Percentiles rank a stretch among this genome's conserved stretches.
phyloP scores from a whole-genome alignment of 2,888 invertebrate species.

The Drosophila helvetica region DNA sequence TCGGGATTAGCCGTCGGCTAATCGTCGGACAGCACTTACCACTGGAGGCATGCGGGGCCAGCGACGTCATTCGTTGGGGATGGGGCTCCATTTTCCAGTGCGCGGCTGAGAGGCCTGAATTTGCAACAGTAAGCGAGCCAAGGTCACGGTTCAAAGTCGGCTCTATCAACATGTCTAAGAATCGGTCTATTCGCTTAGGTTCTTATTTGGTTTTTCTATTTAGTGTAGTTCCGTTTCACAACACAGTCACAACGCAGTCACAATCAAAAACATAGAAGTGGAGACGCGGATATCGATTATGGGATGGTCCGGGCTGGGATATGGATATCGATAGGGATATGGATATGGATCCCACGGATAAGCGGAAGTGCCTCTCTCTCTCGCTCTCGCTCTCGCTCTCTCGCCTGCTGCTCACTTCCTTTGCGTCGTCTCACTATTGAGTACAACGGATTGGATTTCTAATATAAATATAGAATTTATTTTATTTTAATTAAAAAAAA shows the following conservation, averaged over 20 bases:
- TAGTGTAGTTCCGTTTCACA: slow-evolving; percentile 2
- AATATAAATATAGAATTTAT: no score
- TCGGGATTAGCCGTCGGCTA: slow-evolving; percentile 55
- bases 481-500: no score
- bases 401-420: background rate
- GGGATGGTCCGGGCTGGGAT: background rate
- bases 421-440: background rate
- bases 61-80: slow-evolving; percentile 78
- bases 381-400: slow-evolving; percentile 38
- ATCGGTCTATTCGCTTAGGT: slow-evolving; percentile 39
- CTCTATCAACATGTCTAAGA: slow-evolving; percentile 85
- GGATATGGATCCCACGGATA: background rate
- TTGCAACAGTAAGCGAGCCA: slow-evolving; percentile 83
- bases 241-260: slow-evolving; percentile 37
- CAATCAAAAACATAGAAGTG: slow-evolving; percentile 38
- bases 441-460: no score
- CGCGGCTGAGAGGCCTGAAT: slow-evolving; percentile 78
- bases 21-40: slow-evolving; percentile 71
- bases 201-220: slow-evolving; percentile 26
- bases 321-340: slow-evolving; percentile 7
- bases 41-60: slow-evolving; percentile 79
- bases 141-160: slow-evolving; percentile 84
- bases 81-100: slow-evolving; percentile 84
- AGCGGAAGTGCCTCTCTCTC: slow-evolving; percentile 10
- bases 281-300: slow-evolving; percentile 45